Evolutionary conservation across 2,797 vertebrate genomes (phyloP).

Genomic region (Phoeniculus purpureus): DNA sequence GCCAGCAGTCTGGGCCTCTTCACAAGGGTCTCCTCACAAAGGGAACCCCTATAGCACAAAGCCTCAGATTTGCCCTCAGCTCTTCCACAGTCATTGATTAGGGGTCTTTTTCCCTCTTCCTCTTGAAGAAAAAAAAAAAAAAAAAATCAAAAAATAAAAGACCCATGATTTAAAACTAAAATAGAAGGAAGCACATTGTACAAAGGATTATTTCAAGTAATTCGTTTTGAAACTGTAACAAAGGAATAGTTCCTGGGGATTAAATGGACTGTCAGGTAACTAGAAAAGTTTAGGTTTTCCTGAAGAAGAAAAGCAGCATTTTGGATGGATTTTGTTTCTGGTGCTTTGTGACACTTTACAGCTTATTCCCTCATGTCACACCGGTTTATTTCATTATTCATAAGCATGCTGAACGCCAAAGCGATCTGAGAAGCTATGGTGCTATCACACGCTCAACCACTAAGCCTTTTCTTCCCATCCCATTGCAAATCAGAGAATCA

Average conservation of each 20-base stretch:
- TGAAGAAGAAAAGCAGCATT: constrained; percentile 80
- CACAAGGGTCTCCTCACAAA: constrained; percentile 73
- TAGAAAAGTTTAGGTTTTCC: constrained; percentile 84
- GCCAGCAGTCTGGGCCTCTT: constrained; percentile 64
- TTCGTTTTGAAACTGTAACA: constrained; percentile 86
- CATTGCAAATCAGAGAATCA: constrained; percentile 10
- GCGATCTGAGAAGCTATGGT: constrained; percentile 57
- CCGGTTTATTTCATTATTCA: constrained; percentile 80
- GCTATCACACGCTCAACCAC: constrained; percentile 59
- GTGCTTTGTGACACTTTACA: constrained; percentile 80
- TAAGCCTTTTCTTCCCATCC: constrained; percentile 58
- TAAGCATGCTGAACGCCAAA: constrained; percentile 75
- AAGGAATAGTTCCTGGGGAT: constrained; percentile 85
- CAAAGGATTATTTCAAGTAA: constrained; percentile 88
- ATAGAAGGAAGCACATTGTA: constrained; percentile 81
- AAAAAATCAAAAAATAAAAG: constrained; percentile 79
- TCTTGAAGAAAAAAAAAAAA: too few species aligned
- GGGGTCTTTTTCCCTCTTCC: constrained; percentile 63
- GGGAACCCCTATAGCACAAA: constrained; percentile 73
- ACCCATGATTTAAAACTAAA: constrained; percentile 83
- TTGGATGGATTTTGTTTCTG: constrained; percentile 81
- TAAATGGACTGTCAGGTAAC: constrained; percentile 87
- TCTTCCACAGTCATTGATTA: constrained; percentile 81
- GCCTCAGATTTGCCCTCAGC: constrained; percentile 70
- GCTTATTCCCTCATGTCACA: constrained; percentile 78